These are phyloP conservation scores for Pelmatolapia mariae DNA, from an alignment of 2,113 vertebrate genomes.

Conservation along the genomic window DNA sequence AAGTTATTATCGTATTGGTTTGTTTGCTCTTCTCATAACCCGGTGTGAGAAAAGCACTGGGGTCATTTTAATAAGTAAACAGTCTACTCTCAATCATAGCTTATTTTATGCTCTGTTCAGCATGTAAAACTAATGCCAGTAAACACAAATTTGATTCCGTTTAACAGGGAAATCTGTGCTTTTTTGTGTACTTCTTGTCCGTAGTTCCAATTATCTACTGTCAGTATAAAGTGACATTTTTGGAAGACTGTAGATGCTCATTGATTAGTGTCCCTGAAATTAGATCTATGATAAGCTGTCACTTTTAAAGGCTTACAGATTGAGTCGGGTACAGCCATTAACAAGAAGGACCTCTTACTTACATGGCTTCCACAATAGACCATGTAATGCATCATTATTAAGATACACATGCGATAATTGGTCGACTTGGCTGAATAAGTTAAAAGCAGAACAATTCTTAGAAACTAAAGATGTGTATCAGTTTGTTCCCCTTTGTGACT, in stretches of 20 bases:
- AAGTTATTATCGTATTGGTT: conserved; percentile 40
- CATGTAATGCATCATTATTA: neutral
- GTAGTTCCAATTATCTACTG: conserved; percentile 43
- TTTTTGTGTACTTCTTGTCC: neutral
- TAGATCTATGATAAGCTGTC: conserved; percentile 57
- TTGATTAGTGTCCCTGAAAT: conserved; percentile 53
- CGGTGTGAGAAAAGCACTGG: conserved; percentile 3
- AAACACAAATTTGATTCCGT: conserved; percentile 43
- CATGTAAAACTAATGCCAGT: neutral
- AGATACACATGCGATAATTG: neutral
- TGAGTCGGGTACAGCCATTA: neutral
- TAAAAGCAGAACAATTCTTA: neutral
- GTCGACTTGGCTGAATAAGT: neutral
- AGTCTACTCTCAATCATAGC: conserved; percentile 3
- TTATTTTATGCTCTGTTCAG: conserved; percentile 15
- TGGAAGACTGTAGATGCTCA: conserved; percentile 38
- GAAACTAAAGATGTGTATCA: neutral
- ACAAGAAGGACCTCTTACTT: neutral
- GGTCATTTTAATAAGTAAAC: conserved; percentile 53
- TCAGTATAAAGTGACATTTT: conserved; percentile 37
- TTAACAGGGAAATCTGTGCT: conserved; percentile 31
- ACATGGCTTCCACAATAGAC: neutral
- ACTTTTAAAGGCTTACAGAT: conserved; percentile 28
- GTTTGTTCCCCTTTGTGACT: neutral
- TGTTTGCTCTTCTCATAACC: conserved; percentile 9